Conservation (phyloP, 2,113 vertebrate genomes). For the Oncorhynchus keta region DNA sequence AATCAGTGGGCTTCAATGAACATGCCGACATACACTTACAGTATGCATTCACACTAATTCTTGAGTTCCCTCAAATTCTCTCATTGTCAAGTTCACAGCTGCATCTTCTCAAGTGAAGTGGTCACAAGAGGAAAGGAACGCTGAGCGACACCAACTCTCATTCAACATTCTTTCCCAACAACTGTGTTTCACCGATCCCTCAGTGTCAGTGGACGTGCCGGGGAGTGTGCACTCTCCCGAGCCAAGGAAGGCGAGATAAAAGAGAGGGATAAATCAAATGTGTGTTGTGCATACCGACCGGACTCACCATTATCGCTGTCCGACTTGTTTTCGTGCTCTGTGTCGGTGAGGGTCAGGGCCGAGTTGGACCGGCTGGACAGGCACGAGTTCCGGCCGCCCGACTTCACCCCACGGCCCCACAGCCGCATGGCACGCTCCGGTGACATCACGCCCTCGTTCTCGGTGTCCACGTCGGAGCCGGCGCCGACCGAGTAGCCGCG, state of each 20-base stretch:
- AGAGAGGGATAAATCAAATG: neutral
- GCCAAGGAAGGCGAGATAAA: neutral
- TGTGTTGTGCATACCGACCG: neutral
- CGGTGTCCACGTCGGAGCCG: conserved; percentile 85
- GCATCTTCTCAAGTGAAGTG: neutral
- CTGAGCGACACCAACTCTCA: too few relatives aligned
- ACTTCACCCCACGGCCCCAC: conserved; percentile 92
- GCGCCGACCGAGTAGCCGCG: conserved; percentile 91
- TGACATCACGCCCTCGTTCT: conserved; percentile 92
- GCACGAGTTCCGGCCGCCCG: conserved; percentile 93
- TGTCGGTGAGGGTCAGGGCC: conserved; percentile 95
- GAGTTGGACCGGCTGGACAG: conserved; percentile 98
- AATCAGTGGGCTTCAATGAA: neutral
- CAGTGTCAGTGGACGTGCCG: neutral
- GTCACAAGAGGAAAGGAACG: neutral
- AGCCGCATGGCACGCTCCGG: conserved; percentile 94
- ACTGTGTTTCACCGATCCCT: too few relatives aligned
- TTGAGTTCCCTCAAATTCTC: neutral
- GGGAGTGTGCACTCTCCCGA: neutral
- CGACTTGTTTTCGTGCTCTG: conserved; percentile 97
- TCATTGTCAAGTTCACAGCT: neutral
- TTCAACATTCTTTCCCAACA: too few relatives aligned
- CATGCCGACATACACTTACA: conserved; percentile 40
- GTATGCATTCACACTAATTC: neutral
- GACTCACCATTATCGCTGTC: conserved; percentile 96